phyloP scores from a whole-genome alignment of 2,113 vertebrate species.

The Calonectris borealis region DNA sequence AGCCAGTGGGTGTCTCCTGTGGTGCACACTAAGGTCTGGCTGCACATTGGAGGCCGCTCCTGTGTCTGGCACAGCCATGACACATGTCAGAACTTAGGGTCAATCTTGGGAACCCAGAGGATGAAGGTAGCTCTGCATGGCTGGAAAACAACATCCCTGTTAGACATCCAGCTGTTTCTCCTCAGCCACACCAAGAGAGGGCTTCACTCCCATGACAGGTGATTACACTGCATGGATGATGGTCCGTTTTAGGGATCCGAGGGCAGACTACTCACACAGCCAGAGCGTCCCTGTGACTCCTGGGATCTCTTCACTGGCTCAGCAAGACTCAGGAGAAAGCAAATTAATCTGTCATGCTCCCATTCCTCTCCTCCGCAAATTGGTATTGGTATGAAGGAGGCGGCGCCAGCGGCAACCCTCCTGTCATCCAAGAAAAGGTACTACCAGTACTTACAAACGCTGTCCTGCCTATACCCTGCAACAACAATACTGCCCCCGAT shows the following conservation, averaged over 20 bases:
- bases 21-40: not conserved
- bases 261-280: not conserved
- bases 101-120: not conserved
- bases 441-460: not conserved
- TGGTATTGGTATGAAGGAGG: not conserved
- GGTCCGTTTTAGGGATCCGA: not conserved
- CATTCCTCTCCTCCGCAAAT: not conserved
- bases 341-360: not conserved
- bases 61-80: not conserved
- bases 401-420: accelerated
- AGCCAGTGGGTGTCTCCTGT: accelerated
- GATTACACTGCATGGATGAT: not conserved
- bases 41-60: not conserved
- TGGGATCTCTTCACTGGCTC: not conserved
- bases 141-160: not conserved
- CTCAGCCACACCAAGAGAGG: not conserved
- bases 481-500: too few species aligned
- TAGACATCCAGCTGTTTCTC: not conserved
- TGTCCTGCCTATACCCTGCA: not conserved
- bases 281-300: not conserved
- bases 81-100: not conserved
- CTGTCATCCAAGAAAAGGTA: not conserved
- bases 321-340: not conserved
- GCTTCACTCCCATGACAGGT: not conserved
- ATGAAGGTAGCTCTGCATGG: not conserved